Evolutionary conservation across 2,888 invertebrate species (phyloP), one percentile per base, ranked within the genome.

Genomic region (Biston stratarius): DNA sequence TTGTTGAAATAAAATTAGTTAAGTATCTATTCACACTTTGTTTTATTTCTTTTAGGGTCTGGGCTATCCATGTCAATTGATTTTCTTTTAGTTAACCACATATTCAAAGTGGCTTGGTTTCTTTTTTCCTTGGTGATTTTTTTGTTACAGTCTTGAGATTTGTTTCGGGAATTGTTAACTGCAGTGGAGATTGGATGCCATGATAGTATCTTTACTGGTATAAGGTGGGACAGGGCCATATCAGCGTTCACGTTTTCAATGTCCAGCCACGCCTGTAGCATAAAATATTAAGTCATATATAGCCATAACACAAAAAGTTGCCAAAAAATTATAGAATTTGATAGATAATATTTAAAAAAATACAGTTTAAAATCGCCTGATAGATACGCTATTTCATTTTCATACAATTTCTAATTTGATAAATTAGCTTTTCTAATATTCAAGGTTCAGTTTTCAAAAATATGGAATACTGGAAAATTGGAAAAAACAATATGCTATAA

Each of bases 131-230:
- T 59, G 45, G 74, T 61, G 47, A 92, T 74, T 44, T 91, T 94
- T 74, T 95, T 95, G 77, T 95, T 95, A 74, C 96, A 96, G 65
- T 94, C 88, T 0, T 85, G 79, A 38, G 91, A 92, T 86, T 97
- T 97, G 82, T 97, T 95, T 64, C 95, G 93, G 0, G 96, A 95
- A 82, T 96, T 96, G 80, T 97, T 97, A 0, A 97, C 97, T 52
- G 91, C 78, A 51, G 94, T 95, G 0, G 96, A 95, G 0, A 97
- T 97, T 63, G 95, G 95, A 85, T 97, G 95, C 96, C 96, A 96
- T 34, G 89, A 83, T 40, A 97, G 77, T 33, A 90, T 74, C 10
- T 90, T 89, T 0, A 94, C 88, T 40, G 95, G 96, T 82, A 90
- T 94, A 76, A 96, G 83, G 64, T 94, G 93, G 10, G 87, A 77